phyloP scores from a whole-genome alignment of 2,888 invertebrate species.

The Tupiocoris notatus region DNA sequence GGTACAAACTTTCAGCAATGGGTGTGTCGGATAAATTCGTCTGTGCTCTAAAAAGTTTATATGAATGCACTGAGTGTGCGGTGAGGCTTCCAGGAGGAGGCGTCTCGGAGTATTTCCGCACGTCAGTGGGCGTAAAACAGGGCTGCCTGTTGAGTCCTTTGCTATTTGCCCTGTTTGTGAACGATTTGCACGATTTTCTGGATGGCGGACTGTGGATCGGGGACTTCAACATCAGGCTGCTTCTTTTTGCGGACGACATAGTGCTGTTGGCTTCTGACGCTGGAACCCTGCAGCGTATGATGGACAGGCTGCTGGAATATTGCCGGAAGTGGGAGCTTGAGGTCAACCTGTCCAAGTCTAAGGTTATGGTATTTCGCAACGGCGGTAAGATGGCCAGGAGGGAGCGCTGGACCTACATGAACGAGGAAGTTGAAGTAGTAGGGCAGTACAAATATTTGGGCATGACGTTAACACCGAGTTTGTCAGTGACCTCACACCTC shows the following conservation, averaged over 20 bases:
- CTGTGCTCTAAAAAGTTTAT: not conserved
- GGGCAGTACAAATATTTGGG: not conserved
- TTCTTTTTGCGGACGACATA: constrained; percentile 18
- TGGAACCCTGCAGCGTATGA: not conserved
- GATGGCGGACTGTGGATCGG: not conserved
- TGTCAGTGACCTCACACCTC: not conserved
- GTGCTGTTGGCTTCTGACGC: constrained; percentile 1
- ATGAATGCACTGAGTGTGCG: not conserved
- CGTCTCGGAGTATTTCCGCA: not conserved
- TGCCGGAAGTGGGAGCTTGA: constrained; percentile 6
- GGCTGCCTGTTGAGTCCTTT: constrained; percentile 20
- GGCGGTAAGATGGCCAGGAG: not conserved
- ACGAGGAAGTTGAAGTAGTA: not conserved
- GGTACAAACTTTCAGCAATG: not conserved
- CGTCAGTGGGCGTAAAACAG: constrained; percentile 4
- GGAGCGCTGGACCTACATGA: not conserved
- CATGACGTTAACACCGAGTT: not conserved
- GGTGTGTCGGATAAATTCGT: constrained; percentile 3
- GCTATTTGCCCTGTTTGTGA: constrained; percentile 13
- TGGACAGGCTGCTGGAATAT: not conserved
- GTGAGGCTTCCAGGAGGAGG: not conserved
- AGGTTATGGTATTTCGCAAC: constrained; percentile 9
- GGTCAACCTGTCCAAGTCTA: constrained; percentile 22
- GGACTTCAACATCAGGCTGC: not conserved
- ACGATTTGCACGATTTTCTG: constrained; percentile 1